Base-by-base conservation (phyloP, 1,140 invertebrate genomes). In the Ips typographus region DNA sequence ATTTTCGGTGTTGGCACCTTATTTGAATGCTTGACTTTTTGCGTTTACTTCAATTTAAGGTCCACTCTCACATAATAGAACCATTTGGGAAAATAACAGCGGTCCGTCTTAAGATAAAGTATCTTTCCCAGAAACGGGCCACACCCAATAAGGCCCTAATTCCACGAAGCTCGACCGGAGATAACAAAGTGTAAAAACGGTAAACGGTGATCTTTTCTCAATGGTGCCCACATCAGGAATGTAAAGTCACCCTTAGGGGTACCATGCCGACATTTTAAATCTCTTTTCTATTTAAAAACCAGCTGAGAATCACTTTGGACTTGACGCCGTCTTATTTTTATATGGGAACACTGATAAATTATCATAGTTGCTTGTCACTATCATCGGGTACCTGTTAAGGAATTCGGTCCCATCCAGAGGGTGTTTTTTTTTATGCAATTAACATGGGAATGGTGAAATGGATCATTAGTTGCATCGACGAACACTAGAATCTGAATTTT, bases 351-450 rank as follows among this genome's bases (percentile, higher is more conserved):
- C 43, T 63, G 61, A 63, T 49, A 63, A 63, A 63, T 63, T 63
- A 63, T 63, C 61, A 63, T 63, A 63, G 61, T 40, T 63, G 44
- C 61, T 49, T 63, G 61, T 63, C 61, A 63, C 61, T 61, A 52
- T 63, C 61, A 52, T 63, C 39, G 44, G 61, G 61, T 63, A 63
- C 61, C 61, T 63, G 61, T 63, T 63, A 22, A 5, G 61, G 59
- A 61, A 61, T 61, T 61, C 37, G 59, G 37, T 40, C 57, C 57
- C 53, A n/a, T 56, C 53, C 53, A 56, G 37, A 56, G n/a, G n/a
- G n/a, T 7, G 53, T n/a, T 2, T 56, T 36, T 49, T 56, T 7
- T 37, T 3, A 56, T 56, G 53, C 53, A 22, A 56, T 56, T 22
- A 56, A 56, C 53, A 36, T 36, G 53, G 47, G 47, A 22, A 2